Percentiles rank a stretch among this genome's conserved stretches.
These are phyloP conservation scores for Mantis religiosa DNA, from an alignment of 2,888 invertebrate genomes.

Conservation along the genomic window DNA sequence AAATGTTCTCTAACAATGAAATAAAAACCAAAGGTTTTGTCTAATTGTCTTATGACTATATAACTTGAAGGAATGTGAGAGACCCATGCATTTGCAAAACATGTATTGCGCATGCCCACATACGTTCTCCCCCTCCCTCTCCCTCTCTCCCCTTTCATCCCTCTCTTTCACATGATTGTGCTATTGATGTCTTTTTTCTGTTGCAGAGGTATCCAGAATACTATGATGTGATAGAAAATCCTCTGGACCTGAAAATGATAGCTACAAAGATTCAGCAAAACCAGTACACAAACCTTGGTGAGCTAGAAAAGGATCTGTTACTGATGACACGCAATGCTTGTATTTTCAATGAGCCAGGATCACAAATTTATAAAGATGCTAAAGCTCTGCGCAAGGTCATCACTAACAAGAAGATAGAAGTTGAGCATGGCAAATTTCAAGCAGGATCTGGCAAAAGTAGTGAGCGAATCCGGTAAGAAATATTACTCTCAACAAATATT, in stretches of 20 bases:
- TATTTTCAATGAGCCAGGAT: constrained; percentile 92
- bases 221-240: constrained; percentile 87
- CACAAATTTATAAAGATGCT: constrained; percentile 93
- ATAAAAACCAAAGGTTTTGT: too few species aligned
- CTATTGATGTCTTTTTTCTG: constrained; percentile 29
- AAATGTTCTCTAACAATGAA: too few species aligned
- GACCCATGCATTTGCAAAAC: too few species aligned
- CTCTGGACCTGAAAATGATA: constrained; percentile 91
- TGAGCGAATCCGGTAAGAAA: constrained; percentile 58
- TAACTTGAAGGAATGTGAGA: too few species aligned
- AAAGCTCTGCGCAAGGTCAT: constrained; percentile 81
- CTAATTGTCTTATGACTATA: too few species aligned
- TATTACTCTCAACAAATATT: neutral
- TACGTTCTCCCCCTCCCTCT: too few species aligned
- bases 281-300: constrained; percentile 70
- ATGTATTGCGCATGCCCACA: too few species aligned
- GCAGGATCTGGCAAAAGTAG: constrained; percentile 59
- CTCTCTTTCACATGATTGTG: neutral
- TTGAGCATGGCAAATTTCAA: constrained; percentile 63
- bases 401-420: constrained; percentile 63
- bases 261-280: constrained; percentile 85
- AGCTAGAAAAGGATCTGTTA: constrained; percentile 85
- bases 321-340: constrained; percentile 94
- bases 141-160: too few species aligned
- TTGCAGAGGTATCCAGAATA: constrained; percentile 84